Base-by-base conservation (phyloP, 2,888 invertebrate species). In the Sesia bembeciformis region DNA sequence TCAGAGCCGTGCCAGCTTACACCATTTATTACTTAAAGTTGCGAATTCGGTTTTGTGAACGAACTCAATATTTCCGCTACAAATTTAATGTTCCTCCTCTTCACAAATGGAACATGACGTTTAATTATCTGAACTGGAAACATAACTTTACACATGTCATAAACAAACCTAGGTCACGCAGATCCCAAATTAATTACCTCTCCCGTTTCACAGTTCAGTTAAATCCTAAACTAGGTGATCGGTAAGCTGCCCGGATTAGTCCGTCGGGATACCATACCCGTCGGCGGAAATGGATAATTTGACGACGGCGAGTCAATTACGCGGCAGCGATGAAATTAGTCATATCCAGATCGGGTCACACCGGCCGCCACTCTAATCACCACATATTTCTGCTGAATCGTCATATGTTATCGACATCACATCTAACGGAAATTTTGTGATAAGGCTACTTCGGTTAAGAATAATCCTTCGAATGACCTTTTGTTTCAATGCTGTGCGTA, bases 301-400 rank as follows among this genome's bases (percentile, higher is more conserved):
- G 66, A 63, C 58, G 64, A 61, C 60, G 61, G 62, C 62, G 57
- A 67, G 65, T 66, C 68, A 67, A 72, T 75, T 71, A 71, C 62
- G 54, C 51, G 23, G 7, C 56, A 52, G 40, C 52, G 56, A n/a
- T 39, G 50, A 8, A 40, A 68, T 71, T 67, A 67, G 61, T 62
- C 65, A 61, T 63, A 63, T 57, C 53, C 52, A 51, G 53, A 59
- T 59, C 23, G 46, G 46, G 46, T 46, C 46, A 46, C 7, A 46
- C 46, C 46, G 46, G 46, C 8, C 46, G 46, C 46, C 8, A 46
- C 46, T 46, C 8, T 6, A 8, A 46, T 46, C n/a, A n/a, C 8
- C 46, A 23, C 23, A 46, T 46, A 46, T 46, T 23, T 46, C 46
- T 46, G 23, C 23, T 23, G 46, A 46, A 46, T 46, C n/a, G 46